Conservation (phyloP, 2,113 vertebrate species). For the Oryzias woworae region DNA sequence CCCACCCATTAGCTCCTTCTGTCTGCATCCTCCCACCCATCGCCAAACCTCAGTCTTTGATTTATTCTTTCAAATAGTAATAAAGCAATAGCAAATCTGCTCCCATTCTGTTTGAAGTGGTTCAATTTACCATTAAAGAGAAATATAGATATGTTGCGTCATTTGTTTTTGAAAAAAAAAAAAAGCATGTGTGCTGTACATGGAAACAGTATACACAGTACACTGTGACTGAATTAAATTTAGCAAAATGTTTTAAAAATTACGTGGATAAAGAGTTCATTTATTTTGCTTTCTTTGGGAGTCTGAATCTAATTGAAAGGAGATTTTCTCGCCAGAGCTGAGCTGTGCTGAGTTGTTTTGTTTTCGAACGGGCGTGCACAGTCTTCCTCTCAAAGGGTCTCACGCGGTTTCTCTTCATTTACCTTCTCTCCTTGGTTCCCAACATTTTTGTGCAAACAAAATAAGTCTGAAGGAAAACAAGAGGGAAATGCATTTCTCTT, state of each 20-base stretch:
- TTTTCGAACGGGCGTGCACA: conserved; percentile 57
- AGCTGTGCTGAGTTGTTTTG: conserved; percentile 56
- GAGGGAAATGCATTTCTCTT: conserved; percentile 32
- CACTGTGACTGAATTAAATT: conserved; percentile 29
- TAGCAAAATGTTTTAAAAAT: conserved; percentile 34
- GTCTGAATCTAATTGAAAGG: conserved; percentile 56
- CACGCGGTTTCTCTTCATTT: conserved; percentile 60
- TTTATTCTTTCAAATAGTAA: no score
- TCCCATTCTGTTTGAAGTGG: no score
- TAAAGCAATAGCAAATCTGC: no score
- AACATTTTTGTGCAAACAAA: conserved; percentile 57
- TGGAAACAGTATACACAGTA: conserved; percentile 13
- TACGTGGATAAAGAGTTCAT: conserved; percentile 50
- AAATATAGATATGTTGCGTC: conserved; percentile 7
- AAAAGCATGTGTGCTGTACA: background rate
- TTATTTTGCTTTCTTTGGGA: conserved; percentile 46
- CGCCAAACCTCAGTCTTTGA: no score
- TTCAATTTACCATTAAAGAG: background rate
- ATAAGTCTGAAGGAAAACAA: conserved; percentile 30
- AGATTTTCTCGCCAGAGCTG: conserved; percentile 38
- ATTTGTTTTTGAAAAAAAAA: conserved; percentile 10
- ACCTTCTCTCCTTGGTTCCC: conserved; percentile 44
- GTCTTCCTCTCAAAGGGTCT: conserved; percentile 56
- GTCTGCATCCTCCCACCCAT: no score
- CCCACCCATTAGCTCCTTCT: no score